Evolutionary conservation across 2,888 invertebrate genomes (phyloP).

Genomic region (Mythimna lalbum): DNA sequence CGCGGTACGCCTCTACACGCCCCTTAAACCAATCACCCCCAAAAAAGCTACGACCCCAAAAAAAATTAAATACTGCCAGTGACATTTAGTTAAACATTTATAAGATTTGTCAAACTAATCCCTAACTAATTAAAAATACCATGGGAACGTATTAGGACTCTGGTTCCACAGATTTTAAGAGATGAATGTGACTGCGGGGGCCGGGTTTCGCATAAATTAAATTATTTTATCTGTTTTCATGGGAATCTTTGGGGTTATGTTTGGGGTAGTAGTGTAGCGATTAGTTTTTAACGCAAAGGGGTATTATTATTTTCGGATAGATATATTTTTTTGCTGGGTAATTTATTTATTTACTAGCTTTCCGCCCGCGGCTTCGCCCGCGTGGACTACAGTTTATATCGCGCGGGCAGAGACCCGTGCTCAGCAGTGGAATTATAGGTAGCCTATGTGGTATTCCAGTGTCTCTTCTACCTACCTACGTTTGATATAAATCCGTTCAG

Average conservation of each 20-base stretch:
- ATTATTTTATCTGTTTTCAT: constrained; percentile 19
- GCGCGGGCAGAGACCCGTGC: no score
- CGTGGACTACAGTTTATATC: no score
- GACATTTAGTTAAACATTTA: constrained; percentile 42
- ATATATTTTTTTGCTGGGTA: no score
- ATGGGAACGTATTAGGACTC: constrained; percentile 51
- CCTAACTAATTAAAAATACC: constrained; percentile 51
- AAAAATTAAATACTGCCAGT: constrained; percentile 33
- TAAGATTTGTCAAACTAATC: constrained; percentile 52
- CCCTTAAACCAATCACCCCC: constrained; percentile 21
- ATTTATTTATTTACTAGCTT: no score
- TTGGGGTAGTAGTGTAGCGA: neutral
- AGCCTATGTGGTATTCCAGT: no score
- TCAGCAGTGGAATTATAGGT: no score
- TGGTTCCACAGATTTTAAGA: constrained; percentile 48
- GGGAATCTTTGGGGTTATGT: constrained; percentile 1
- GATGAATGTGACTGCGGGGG: constrained; percentile 27
- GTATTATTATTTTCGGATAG: no score
- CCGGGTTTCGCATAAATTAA: constrained; percentile 46
- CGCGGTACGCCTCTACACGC: constrained; percentile 28
- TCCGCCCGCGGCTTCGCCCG: no score
- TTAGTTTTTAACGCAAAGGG: neutral
- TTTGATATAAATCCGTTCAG: no score
- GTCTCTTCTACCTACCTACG: no score
- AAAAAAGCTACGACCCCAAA: neutral